Conservation (phyloP, 2,888 invertebrate genomes). For the Microdon myrmicae region DNA sequence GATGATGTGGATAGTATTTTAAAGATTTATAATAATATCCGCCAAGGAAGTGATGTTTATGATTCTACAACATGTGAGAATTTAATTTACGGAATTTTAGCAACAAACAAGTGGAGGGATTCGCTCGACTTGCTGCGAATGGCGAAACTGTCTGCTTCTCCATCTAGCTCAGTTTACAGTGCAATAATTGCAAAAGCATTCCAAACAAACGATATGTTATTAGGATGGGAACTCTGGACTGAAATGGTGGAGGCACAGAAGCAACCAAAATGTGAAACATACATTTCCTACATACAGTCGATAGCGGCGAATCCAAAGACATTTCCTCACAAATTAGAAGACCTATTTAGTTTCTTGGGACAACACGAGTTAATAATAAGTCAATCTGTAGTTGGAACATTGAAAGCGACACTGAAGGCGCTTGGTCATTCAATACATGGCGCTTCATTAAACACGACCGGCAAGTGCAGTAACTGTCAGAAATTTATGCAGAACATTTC, state of each 20-base stretch:
- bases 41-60: slow-evolving; percentile 70
- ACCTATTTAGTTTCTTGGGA: slow-evolving; percentile 71
- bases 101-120: slow-evolving; percentile 74
- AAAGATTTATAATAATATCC: slow-evolving; percentile 64
- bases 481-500: slow-evolving; percentile 68
- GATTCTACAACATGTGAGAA: slow-evolving; percentile 72
- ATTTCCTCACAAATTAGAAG: slow-evolving; percentile 68
- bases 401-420: slow-evolving; percentile 55
- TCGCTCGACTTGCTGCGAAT: slow-evolving; percentile 72
- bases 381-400: slow-evolving; percentile 59
- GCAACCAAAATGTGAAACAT: slow-evolving; percentile 68
- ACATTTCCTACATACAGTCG: slow-evolving; percentile 69
- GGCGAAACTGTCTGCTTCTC: slow-evolving; percentile 68
- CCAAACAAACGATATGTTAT: slow-evolving; percentile 58
- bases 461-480: slow-evolving; percentile 72
- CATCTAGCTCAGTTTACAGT: slow-evolving; percentile 69
- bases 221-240: slow-evolving; percentile 73
- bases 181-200: slow-evolving; percentile 72
- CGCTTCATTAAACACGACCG: slow-evolving; percentile 66
- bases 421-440: not conserved
- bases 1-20: slow-evolving; percentile 70
- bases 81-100: slow-evolving; percentile 73
- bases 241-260: slow-evolving; percentile 68
- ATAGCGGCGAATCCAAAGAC: slow-evolving; percentile 64
- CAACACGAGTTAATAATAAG: slow-evolving; percentile 67